Conservation (phyloP, 1,140 invertebrate species). For the Drosophila pandora region DNA sequence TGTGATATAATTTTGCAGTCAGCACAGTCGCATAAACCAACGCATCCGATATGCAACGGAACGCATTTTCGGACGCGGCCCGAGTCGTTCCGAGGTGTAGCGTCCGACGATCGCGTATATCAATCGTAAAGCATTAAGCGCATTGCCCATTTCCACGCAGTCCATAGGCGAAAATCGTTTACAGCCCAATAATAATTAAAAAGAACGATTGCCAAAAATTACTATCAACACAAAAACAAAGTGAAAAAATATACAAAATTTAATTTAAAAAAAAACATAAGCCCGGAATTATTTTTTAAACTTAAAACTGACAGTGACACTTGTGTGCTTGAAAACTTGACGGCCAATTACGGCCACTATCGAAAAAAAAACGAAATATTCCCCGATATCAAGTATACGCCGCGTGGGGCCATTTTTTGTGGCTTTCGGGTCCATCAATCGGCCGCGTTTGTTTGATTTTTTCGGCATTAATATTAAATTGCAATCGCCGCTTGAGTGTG, state of each 20-base stretch:
- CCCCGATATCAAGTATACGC: conserved; percentile 65
- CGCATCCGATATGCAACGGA: conserved; percentile 84
- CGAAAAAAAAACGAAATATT: not conserved
- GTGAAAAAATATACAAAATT: conserved; percentile 14
- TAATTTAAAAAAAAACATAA: conserved; percentile 1
- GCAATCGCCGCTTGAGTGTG: conserved; percentile 42
- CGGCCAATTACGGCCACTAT: not conserved
- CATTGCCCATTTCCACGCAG: conserved; percentile 70
- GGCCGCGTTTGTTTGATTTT: conserved; percentile 57
- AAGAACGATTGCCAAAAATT: conserved; percentile 21
- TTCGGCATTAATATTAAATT: conserved; percentile 66
- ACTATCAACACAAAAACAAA: conserved; percentile 3
- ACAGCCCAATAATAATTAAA: conserved; percentile 4
- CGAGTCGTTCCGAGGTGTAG: conserved; percentile 84
- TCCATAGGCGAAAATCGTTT: conserved; percentile 47
- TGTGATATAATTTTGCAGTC: conserved; percentile 83
- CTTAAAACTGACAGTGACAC: conserved; percentile 4
- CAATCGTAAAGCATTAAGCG: conserved; percentile 81
- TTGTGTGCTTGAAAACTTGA: conserved; percentile 1
- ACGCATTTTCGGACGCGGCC: conserved; percentile 84
- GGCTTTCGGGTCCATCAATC: conserved; percentile 60
- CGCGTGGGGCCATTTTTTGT: conserved; percentile 37
- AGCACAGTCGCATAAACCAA: conserved; percentile 83
- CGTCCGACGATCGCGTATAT: conserved; percentile 84
- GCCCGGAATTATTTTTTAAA: not conserved